Evolutionary conservation across 2,888 invertebrate genomes (phyloP), one percentile per base, ranked within the genome.

Genomic region (Aphrophora alni): DNA sequence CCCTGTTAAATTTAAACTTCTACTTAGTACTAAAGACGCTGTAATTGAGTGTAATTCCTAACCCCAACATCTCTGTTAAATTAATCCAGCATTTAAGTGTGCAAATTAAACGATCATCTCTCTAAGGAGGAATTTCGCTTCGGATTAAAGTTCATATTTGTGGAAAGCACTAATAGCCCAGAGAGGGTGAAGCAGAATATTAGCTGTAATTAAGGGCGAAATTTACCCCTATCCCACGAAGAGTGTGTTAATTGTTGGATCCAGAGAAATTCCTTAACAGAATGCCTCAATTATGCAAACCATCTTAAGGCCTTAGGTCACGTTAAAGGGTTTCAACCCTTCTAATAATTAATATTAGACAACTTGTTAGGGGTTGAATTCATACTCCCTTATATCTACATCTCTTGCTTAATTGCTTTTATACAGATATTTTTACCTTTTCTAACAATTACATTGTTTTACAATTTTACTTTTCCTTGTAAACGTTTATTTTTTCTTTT

Each of bases 271-370:
- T 33, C 33, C 33, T 33, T 33, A 33, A 3, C 33, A 33, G 33
- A 59, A 59, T 59, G 59, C 59, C 59, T 59, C 59, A 59, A 59
- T 59, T 59, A 59, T 59, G 59, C 59, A 59, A 59, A 59, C 59
- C 59, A 59, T 59, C 59, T 59, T 59, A 59, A 44, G 21, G 59
- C 59, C 59, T 59, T 59, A 59, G 59, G 59, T 59, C 59, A 59
- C 59, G 59, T 21, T 21, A n/a, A 59, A 59, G 59, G 59, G 59
- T 59, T 59, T 59, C 21, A 59, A 59, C 59, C 59, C 59, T 59
- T 59, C 59, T 14, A 3, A 59, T 59, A 59, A 59, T 59, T 59
- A 59, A 59, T 59, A 59, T 59, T 59, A 59, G 59, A 59, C 59
- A 59, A 59, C 59, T 59, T 59, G 59, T 59, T 59, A 59, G 59